Evolutionary conservation across 2,888 invertebrate genomes (phyloP).

Genomic region (Phyto melanocephala): DNA sequence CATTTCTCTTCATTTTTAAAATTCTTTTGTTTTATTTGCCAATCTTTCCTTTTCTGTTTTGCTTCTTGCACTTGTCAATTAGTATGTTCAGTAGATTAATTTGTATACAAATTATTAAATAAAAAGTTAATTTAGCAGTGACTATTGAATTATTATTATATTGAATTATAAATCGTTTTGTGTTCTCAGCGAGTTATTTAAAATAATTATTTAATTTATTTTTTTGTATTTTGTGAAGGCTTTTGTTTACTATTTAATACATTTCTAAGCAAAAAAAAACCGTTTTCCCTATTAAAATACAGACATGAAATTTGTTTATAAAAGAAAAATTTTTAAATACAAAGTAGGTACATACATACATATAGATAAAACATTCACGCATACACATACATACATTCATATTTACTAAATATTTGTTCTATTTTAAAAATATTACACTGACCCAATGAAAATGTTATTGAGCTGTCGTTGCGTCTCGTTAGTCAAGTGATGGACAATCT

Average conservation of each 20-base stretch:
- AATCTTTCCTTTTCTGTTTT: too few relatives aligned
- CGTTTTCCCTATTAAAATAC: neutral
- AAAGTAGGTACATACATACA: neutral
- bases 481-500: neutral
- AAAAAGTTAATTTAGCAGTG: too few relatives aligned
- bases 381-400: neutral
- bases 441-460: constrained; percentile 43
- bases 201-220: neutral
- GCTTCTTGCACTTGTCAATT: neutral
- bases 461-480: neutral
- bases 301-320: neutral
- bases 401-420: neutral
- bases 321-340: neutral
- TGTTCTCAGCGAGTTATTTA: neutral
- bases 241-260: too few relatives aligned
- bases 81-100: neutral
- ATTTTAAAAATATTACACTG: constrained; percentile 12
- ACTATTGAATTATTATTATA: too few relatives aligned
- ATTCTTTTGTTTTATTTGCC: too few relatives aligned
- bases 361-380: neutral
- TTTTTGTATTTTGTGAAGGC: neutral
- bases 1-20: too few relatives aligned
- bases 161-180: constrained; percentile 17
- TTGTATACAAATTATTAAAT: too few relatives aligned
- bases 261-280: neutral